phyloP scores from a whole-genome alignment of 2,797 vertebrate genomes.

The Tolypeutes matacus region DNA sequence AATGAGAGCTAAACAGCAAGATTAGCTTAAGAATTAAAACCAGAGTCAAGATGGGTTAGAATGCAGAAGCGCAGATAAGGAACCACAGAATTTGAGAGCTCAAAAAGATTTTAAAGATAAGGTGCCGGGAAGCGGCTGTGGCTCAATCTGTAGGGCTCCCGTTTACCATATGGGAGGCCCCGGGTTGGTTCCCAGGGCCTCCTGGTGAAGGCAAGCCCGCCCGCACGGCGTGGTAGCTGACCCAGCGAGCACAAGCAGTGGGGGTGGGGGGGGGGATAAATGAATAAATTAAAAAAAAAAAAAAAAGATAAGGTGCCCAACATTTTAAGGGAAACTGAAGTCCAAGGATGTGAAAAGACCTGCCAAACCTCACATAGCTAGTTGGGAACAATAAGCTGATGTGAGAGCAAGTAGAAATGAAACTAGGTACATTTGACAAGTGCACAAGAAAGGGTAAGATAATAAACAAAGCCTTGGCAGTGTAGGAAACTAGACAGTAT shows the following conservation, averaged over 20 bases:
- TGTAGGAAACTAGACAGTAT: neutral
- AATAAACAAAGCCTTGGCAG: neutral
- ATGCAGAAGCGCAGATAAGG: constrained; percentile 18
- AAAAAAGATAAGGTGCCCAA: constrained; percentile 1
- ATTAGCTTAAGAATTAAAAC: constrained; percentile 65
- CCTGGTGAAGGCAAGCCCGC: no score
- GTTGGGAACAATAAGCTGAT: neutral
- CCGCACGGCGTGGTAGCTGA: no score
- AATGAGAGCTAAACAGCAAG: constrained; percentile 56
- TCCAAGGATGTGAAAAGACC: neutral
- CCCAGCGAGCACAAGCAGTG: no score
- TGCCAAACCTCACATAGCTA: neutral
- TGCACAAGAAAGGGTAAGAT: neutral
- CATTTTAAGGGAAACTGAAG: constrained; percentile 32
- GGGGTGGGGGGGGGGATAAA: no score
- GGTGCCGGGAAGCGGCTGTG: no score
- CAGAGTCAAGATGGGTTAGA: constrained; percentile 27
- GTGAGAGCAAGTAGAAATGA: constrained; percentile 8
- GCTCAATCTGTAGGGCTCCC: no score
- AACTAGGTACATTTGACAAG: neutral
- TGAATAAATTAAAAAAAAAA: no score
- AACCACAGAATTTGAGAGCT: neutral
- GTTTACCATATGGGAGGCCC: no score
- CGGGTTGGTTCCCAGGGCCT: no score
- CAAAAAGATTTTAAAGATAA: constrained; percentile 58